Evolutionary conservation across 1,140 invertebrate species (phyloP), one percentile per base, ranked within the genome.

Genomic region (Proales similis): DNA sequence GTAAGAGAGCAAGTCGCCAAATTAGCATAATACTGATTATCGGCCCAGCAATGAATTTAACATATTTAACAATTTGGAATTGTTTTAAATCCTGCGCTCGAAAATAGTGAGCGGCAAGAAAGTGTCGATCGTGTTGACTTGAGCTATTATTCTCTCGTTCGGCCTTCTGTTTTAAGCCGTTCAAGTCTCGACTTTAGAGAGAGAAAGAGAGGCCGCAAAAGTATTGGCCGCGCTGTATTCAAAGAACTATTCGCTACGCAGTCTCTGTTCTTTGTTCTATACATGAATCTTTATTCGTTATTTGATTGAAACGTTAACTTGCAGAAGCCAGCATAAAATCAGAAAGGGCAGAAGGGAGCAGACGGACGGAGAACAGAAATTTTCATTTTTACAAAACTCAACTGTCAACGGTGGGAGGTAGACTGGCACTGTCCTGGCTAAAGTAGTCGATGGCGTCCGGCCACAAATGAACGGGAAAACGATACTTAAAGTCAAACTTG

Each of bases 381-480:
- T n/a, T n/a, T n/a, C n/a, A n/a, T n/a, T n/a, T n/a, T n/a, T n/a
- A n/a, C n/a, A n/a, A n/a, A n/a, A n/a, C n/a, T n/a, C n/a, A n/a
- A n/a, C n/a, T n/a, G n/a, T n/a, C n/a, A n/a, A n/a, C n/a, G n/a
- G n/a, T n/a, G n/a, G n/a, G n/a, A n/a, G n/a, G n/a, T n/a, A n/a
- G n/a, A n/a, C n/a, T n/a, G 63, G 61, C 32, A 45, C 63, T 20
- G n/a, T 43, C n/a, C 27, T 66, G 5, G 42, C 48, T 32, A 43
- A 48, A 51, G 61, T 65, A 24, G 53, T 66, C 22, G 48, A 64
- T 32, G 61, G 57, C 48, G 63, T 63, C 32, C 61, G 53, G 30
- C 65, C 63, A 63, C 39, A 64, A 24, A 49, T 65, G 32, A 27
- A 62, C 9, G n/a, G 64, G 26, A 42, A 66, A 61, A 39, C 51